Evolutionary conservation across 2,113 vertebrate species (phyloP), one percentile per base, ranked within the genome.

Genomic region (Platichthys stellatus): DNA sequence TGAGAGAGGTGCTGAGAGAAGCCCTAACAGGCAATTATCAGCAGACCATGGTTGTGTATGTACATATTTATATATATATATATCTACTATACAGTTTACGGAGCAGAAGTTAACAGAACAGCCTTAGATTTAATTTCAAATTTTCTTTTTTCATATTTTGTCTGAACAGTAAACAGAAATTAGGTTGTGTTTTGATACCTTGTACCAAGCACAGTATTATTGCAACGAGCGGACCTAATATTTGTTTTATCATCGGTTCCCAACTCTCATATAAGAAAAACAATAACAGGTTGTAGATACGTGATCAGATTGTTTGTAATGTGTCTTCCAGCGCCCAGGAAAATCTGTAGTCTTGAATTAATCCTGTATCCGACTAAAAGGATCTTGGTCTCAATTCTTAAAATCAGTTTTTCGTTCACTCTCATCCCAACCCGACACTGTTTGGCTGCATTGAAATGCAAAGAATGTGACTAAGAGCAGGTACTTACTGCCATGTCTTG

Each of bases 141-240:
- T 69, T 83, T 80, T 72, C 26, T 80, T 82, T 88, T 86, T 82
- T 79, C 57, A 62, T 87, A 70, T 77, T 69, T 79, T 72, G 81
- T 92, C 84, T 90, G 74, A 89, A 89, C 67, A 53, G 71, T 86
- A 83, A 90, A 71, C 72, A 84, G 68, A 76, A 18, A 11, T 69
- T 87, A 81, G 61, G 86, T 86, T 74, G 62, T 92, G 77, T 84
- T 91, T 91, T 84, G 78, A 90, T 90, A 89, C 78, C 49, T 91
- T 89, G 71, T 93, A 94, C 93, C 93, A 92, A 89, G 87, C 88
- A 88, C 94, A 95, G 94, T 95, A 91, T 95, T 95, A 92, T 40
- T 78, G 70, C 84, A 81, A 86, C 20, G 20, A 71, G 31, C 17
- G 63, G 38, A 76, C 69, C 72, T 69, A 64, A 76, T 85, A 61